Evolutionary conservation across 2,797 vertebrate species (phyloP).

Genomic region (Cossypha dichroa): DNA sequence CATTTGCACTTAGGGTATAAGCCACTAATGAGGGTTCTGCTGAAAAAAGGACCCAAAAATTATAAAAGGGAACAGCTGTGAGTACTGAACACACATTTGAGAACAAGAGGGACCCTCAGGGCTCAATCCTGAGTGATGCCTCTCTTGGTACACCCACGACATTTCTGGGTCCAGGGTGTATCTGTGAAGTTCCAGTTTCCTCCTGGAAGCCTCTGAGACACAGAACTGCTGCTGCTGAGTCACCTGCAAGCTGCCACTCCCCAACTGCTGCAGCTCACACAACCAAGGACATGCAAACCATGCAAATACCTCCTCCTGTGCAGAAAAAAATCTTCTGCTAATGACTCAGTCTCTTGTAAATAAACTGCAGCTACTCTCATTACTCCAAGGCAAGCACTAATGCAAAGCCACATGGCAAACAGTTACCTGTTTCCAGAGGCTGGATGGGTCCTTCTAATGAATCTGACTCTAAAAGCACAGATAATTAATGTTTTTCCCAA

Average conservation of each 20-base stretch:
- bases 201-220: background rate
- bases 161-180: background rate
- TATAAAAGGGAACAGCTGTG: background rate
- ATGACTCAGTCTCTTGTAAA: background rate
- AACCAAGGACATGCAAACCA: background rate
- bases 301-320: background rate
- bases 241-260: background rate
- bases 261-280: background rate
- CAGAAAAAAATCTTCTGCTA: background rate
- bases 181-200: background rate
- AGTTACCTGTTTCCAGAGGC: constrained; percentile 35
- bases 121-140: background rate
- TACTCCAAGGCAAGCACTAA: background rate
- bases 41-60: background rate
- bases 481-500: background rate
- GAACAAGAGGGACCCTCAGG: background rate
- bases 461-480: constrained; percentile 15
- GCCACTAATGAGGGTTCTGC: background rate
- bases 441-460: background rate
- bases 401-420: background rate
- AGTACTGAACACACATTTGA: background rate
- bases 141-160: background rate
- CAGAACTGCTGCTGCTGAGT: background rate
- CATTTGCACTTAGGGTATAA: background rate
- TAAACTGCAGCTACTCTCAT: background rate